Evolutionary conservation across 2,797 vertebrate genomes (phyloP).

Genomic region (Muscicapa striata): DNA sequence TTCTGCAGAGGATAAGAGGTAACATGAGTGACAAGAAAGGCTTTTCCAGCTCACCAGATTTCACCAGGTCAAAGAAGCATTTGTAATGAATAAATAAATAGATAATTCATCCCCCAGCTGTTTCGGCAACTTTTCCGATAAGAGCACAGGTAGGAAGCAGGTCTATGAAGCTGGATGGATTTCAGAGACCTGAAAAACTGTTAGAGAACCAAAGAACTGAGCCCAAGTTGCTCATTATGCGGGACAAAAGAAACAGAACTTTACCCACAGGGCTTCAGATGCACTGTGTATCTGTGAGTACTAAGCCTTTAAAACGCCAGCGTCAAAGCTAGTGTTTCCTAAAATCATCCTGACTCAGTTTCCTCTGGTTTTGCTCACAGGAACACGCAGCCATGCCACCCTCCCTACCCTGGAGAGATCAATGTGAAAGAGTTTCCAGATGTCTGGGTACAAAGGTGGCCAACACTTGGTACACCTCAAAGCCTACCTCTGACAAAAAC

Average conservation of each 20-base stretch:
- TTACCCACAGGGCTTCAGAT: neutral
- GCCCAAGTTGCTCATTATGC: neutral
- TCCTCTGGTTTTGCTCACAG: neutral
- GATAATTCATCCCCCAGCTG: constrained; percentile 22
- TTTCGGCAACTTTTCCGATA: neutral
- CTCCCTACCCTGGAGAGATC: neutral
- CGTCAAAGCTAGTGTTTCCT: neutral
- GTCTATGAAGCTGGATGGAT: neutral
- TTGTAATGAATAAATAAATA: constrained; percentile 62
- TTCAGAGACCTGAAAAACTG: neutral
- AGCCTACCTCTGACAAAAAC: neutral
- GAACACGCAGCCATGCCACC: fast-evolving
- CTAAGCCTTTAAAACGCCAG: neutral
- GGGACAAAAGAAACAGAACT: constrained; percentile 8
- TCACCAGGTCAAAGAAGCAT: constrained; percentile 15
- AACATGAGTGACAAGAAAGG: constrained; percentile 42
- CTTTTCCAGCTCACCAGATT: constrained; percentile 24
- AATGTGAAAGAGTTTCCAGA: neutral
- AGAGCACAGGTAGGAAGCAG: neutral
- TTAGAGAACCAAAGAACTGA: neutral
- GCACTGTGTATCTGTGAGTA: neutral
- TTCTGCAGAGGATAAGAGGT: neutral
- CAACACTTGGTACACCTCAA: neutral
- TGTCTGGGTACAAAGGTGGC: neutral
- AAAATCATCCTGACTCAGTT: neutral